phyloP scores from a whole-genome alignment of 2,888 invertebrate genomes.

The Tanaodytes sp. region DNA sequence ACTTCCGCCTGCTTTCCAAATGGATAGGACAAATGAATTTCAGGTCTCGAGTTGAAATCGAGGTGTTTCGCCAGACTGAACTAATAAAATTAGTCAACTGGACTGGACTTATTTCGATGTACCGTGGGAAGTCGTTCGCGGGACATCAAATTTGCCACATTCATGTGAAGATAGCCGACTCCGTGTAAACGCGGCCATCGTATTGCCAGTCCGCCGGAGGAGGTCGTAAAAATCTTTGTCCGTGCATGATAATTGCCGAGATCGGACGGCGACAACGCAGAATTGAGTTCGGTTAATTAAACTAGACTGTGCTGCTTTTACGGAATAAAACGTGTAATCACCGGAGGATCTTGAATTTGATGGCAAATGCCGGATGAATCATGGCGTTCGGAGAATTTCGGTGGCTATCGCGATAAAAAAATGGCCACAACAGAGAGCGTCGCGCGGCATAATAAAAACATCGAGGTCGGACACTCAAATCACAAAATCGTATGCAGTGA shows the following conservation, averaged over 20 bases:
- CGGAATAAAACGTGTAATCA: slow-evolving; percentile 24
- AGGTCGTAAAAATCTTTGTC: no score
- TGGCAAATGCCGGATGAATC: no score
- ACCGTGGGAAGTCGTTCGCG: slow-evolving; percentile 66
- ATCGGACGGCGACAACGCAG: slow-evolving; percentile 66
- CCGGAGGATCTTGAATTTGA: slow-evolving; percentile 26
- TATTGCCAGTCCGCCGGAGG: no score
- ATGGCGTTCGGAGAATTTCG: no score
- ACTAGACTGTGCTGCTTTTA: slow-evolving; percentile 40
- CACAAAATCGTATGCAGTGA: no score
- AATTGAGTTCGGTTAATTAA: slow-evolving; percentile 51
- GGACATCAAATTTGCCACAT: slow-evolving; percentile 61
- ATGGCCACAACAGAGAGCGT: no score
- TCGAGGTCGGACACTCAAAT: no score
- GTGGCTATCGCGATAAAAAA: no score
- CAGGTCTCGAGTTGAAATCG: slow-evolving; percentile 41
- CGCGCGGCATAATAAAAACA: no score
- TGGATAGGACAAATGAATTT: slow-evolving; percentile 55
- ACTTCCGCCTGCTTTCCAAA: no score
- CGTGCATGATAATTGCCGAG: slow-evolving; percentile 70
- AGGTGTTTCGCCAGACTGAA: slow-evolving; percentile 52
- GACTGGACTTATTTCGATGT: slow-evolving; percentile 58
- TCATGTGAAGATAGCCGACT: slow-evolving; percentile 55
- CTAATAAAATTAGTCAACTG: slow-evolving; percentile 67
- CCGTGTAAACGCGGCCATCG: slow-evolving; percentile 49